phyloP scores from a whole-genome alignment of 1,140 invertebrate genomes.

The Zaprionus tsacasi region DNA sequence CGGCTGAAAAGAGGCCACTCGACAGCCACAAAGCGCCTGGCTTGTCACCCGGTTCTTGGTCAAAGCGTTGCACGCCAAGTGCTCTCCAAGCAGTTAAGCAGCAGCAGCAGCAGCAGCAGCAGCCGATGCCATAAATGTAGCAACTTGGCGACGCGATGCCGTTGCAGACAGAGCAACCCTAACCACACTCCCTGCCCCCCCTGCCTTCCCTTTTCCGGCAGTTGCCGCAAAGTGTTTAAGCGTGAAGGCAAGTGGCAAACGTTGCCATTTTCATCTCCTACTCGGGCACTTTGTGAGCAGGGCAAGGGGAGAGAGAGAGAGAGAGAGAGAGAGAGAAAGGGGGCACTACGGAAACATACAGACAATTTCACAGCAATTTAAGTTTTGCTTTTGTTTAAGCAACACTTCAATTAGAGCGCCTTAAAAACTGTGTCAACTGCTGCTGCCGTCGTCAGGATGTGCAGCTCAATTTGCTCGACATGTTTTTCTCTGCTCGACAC shows the following conservation, averaged over 20 bases:
- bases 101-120: not conserved
- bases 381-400: conserved; percentile 81
- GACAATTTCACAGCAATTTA: conserved; percentile 80
- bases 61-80: conserved; percentile 74
- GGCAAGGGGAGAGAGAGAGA: not conserved
- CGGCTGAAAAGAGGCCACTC: conserved; percentile 49
- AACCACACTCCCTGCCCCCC: not conserved
- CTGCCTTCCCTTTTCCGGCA: conserved; percentile 12
- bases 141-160: conserved; percentile 41
- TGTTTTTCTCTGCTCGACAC: conserved; percentile 37
- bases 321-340: not conserved
- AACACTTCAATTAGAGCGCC: conserved; percentile 78
- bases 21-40: conserved; percentile 78
- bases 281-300: conserved; percentile 22
- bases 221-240: conserved; percentile 56
- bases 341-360: conserved; percentile 11
- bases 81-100: conserved; percentile 75
- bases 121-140: conserved; percentile 75
- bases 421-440: conserved; percentile 76
- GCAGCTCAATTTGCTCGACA: conserved; percentile 45
- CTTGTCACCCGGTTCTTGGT: conserved; percentile 78
- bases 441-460: conserved; percentile 21
- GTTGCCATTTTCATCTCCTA: conserved; percentile 55
- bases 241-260: conserved; percentile 51
- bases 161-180: conserved; percentile 30